These are phyloP conservation scores for Cossypha dichroa DNA, from an alignment of 2,797 vertebrate genomes.

Conservation along the genomic window DNA sequence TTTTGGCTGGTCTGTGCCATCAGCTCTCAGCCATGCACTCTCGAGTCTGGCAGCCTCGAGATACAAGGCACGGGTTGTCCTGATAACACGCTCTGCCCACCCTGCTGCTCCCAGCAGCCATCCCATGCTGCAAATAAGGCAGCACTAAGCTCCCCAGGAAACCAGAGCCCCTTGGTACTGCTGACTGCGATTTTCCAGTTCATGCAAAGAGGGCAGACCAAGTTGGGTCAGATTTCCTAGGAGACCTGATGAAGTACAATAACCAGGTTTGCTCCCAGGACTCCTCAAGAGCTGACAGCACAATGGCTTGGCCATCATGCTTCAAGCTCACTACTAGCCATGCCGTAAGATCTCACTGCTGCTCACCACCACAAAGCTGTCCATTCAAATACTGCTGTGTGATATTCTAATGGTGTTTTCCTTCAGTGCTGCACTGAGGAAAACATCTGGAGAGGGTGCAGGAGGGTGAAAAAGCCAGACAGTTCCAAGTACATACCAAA, in stretches of 20 bases:
- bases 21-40: neutral
- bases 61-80: rapidly evolving
- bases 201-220: neutral
- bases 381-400: neutral
- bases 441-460: neutral
- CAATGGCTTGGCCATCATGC: neutral
- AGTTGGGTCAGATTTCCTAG: neutral
- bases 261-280: neutral
- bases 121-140: neutral
- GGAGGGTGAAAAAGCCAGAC: neutral
- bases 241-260: neutral
- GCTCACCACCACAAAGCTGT: neutral
- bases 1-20: neutral
- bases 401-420: neutral
- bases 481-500: neutral
- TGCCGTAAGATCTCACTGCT: neutral
- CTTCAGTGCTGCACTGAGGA: neutral
- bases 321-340: neutral
- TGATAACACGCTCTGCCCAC: neutral
- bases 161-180: neutral
- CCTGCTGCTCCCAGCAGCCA: neutral
- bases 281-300: neutral
- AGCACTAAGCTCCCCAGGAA: neutral
- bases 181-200: neutral
- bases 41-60: neutral